phyloP scores from a whole-genome alignment of 2,797 vertebrate species.

The Anguilla megastoma region DNA sequence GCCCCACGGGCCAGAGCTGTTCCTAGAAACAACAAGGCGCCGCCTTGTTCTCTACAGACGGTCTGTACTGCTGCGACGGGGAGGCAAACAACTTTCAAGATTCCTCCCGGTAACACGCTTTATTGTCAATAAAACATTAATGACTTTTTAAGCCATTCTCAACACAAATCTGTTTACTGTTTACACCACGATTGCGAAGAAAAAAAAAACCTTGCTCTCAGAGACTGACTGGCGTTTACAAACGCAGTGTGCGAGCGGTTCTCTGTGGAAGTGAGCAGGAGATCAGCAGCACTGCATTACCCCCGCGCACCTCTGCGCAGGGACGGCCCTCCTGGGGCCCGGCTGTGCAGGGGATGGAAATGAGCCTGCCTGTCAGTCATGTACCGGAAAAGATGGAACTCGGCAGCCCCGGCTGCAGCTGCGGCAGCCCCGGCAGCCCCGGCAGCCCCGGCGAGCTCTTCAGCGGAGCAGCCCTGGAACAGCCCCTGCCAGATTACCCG shows the following conservation, averaged over 20 bases:
- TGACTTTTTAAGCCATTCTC: not conserved
- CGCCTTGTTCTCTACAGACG: not conserved
- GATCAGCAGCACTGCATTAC: not conserved
- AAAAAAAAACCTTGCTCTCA: not conserved
- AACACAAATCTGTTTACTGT: not conserved
- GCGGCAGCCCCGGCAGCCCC: not conserved
- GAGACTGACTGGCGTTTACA: not conserved
- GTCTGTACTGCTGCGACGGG: not conserved
- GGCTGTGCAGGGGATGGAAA: not conserved
- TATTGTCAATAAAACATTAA: not conserved
- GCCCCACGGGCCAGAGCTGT: not conserved
- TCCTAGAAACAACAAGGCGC: not conserved
- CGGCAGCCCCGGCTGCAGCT: not conserved
- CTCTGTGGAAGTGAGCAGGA: not conserved
- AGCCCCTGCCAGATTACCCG: not conserved
- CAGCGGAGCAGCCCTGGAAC: not conserved
- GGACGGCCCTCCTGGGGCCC: not conserved
- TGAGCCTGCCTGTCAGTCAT: not conserved
- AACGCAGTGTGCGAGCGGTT: not conserved
- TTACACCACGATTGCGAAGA: slow-evolving; percentile 17
- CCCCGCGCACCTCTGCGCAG: not conserved
- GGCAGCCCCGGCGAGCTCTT: not conserved
- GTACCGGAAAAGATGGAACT: not conserved
- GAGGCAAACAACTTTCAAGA: not conserved
- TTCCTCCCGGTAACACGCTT: not conserved